Evolutionary conservation across 2,888 invertebrate genomes (phyloP).

Genomic region (Volucella inanis): DNA sequence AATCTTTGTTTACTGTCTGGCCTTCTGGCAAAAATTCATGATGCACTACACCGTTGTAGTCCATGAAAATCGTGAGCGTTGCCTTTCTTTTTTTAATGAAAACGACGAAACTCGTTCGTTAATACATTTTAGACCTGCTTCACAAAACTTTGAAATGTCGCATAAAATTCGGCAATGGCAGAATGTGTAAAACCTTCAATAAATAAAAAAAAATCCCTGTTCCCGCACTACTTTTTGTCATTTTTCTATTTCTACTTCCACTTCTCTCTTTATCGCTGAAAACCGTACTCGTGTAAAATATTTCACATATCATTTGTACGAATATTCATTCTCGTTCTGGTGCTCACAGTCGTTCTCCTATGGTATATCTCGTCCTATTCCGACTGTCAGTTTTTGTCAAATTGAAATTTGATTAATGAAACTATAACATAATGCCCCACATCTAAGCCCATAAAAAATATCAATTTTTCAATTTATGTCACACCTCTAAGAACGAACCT

Average conservation of each 20-base stretch:
- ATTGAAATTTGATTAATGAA: constrained; percentile 64
- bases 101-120: too few relatives aligned
- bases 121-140: too few relatives aligned
- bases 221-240: constrained; percentile 28
- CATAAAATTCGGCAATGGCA: too few relatives aligned
- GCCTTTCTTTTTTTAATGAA: too few relatives aligned
- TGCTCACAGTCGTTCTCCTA: constrained; percentile 16
- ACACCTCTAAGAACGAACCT: constrained; percentile 37
- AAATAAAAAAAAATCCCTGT: constrained; percentile 34
- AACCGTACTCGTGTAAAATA: constrained; percentile 28
- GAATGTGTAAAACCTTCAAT: constrained; percentile 12
- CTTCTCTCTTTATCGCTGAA: not conserved
- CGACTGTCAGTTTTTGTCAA: constrained; percentile 41
- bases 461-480: constrained; percentile 71
- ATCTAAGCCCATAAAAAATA: constrained; percentile 60
- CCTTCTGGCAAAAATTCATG: too few relatives aligned
- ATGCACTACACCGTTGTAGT: too few relatives aligned
- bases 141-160: too few relatives aligned
- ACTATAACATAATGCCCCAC: constrained; percentile 43
- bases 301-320: not conserved
- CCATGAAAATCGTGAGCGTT: too few relatives aligned
- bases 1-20: too few relatives aligned
- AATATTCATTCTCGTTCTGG: not conserved
- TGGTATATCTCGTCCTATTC: constrained; percentile 37
- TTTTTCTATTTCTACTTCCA: constrained; percentile 29